Percentiles rank a stretch among this genome's conserved stretches.
phyloP scores from a whole-genome alignment of 2,113 vertebrate species.

The Hippolais icterina region DNA sequence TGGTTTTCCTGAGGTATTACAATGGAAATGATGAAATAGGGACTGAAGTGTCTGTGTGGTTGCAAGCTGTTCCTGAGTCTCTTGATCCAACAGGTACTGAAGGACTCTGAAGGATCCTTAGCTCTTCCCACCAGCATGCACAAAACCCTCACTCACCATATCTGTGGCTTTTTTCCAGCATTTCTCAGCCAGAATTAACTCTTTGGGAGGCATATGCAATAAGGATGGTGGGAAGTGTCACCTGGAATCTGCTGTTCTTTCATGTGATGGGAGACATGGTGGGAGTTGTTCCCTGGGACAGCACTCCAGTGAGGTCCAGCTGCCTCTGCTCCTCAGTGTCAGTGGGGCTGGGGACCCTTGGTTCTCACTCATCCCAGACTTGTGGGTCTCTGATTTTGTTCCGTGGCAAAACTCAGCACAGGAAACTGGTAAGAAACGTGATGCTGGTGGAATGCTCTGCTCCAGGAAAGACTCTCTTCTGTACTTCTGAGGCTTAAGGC shows the following conservation, averaged over 20 bases:
- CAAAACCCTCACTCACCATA: rapidly evolving
- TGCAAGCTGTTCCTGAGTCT: neutral
- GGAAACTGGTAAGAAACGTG: neutral
- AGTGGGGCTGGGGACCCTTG: neutral
- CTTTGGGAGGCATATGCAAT: neutral
- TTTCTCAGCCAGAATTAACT: neutral
- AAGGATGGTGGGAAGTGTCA: neutral
- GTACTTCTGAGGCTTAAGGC: neutral
- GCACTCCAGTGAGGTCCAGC: neutral
- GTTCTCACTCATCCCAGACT: neutral
- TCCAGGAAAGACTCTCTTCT: neutral
- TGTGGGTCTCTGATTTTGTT: neutral
- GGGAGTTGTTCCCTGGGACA: neutral
- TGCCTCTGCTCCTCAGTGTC: neutral
- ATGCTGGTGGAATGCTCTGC: neutral
- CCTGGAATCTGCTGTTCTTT: neutral
- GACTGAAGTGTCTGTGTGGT: neutral
- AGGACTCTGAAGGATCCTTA: neutral
- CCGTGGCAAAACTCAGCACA: neutral
- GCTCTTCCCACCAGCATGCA: neutral
- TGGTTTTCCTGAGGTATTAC: constrained; percentile 13
- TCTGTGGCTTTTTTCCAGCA: neutral
- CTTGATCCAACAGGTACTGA: neutral
- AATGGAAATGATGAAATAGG: neutral
- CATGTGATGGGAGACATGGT: neutral